These are phyloP conservation scores for Engraulis encrasicolus DNA, from an alignment of 2,113 vertebrate genomes.

Conservation along the genomic window DNA sequence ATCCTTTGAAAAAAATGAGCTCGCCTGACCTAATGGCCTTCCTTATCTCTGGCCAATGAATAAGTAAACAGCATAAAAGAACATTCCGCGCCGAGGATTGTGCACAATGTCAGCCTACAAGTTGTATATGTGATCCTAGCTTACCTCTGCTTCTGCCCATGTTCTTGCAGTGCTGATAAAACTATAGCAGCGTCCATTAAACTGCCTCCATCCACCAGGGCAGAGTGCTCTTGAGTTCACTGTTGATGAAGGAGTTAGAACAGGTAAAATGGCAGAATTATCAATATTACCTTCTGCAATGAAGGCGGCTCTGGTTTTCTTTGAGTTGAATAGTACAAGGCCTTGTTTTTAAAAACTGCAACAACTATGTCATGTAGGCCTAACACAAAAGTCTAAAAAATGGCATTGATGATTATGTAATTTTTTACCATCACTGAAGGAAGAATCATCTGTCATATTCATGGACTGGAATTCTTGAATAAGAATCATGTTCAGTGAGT, in stretches of 20 bases:
- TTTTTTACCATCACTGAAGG: not conserved
- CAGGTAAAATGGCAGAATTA: not conserved
- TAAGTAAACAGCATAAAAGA: no score
- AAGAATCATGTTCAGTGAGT: no score
- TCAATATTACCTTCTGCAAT: not conserved
- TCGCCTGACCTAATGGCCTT: no score
- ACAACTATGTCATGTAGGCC: no score
- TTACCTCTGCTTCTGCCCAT: constrained; percentile 4
- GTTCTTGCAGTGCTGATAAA: not conserved
- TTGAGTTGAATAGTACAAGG: not conserved
- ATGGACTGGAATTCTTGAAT: not conserved
- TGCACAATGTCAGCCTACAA: no score
- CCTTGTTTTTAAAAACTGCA: not conserved
- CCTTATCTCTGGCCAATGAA: no score
- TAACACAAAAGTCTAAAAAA: no score
- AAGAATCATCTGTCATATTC: not conserved
- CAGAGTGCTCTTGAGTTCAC: not conserved
- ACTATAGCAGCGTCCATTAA: not conserved
- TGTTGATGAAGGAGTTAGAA: not conserved
- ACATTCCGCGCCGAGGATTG: no score
- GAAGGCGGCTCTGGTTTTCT: not conserved
- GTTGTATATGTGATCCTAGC: no score
- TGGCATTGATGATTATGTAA: no score
- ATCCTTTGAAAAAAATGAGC: no score
- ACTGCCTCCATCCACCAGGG: not conserved